Evolutionary conservation across 2,113 vertebrate genomes (phyloP).

Genomic region (Ammodytes dubius): DNA sequence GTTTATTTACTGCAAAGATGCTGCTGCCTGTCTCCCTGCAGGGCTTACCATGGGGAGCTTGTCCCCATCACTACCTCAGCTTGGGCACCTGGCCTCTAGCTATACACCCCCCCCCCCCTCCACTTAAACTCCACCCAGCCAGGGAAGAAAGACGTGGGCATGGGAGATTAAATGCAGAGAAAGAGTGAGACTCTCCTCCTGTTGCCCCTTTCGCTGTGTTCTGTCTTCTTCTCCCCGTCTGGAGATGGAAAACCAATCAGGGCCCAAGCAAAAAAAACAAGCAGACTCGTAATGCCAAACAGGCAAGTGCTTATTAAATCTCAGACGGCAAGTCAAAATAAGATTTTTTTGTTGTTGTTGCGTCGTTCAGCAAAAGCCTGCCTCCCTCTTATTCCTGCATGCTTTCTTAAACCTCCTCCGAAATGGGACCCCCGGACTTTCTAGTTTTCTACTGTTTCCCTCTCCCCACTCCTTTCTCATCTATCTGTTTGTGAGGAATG

Average conservation of each 20-base stretch:
- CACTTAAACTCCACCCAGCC: conserved; percentile 61
- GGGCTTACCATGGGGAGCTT: conserved; percentile 68
- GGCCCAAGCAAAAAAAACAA: conserved; percentile 74
- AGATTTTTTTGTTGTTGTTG: conserved; percentile 78
- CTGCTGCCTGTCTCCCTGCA: conserved; percentile 61
- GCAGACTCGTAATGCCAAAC: conserved; percentile 71
- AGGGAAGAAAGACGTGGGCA: conserved; percentile 29
- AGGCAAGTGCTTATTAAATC: conserved; percentile 82
- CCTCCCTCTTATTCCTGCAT: conserved; percentile 71
- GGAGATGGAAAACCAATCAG: conserved; percentile 58
- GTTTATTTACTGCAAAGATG: conserved; percentile 81
- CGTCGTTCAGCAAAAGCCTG: conserved; percentile 67
- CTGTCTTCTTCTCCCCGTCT: conserved; percentile 56
- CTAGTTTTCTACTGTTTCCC: conserved; percentile 40
- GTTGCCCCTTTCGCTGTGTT: conserved; percentile 48
- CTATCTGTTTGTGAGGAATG: conserved; percentile 60
- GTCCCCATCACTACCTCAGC: conserved; percentile 74
- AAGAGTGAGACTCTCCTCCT: conserved; percentile 25
- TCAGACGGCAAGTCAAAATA: conserved; percentile 83
- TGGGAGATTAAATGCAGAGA: conserved; percentile 6
- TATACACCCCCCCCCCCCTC: conserved; percentile 51
- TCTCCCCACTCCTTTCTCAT: conserved; percentile 29
- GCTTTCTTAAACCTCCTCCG: conserved; percentile 79
- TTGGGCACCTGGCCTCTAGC: conserved; percentile 64
- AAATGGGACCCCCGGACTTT: conserved; percentile 54